Evolutionary conservation across 2,888 invertebrate species (phyloP), one percentile per base, ranked within the genome.

Genomic region (Parnassius apollo): DNA sequence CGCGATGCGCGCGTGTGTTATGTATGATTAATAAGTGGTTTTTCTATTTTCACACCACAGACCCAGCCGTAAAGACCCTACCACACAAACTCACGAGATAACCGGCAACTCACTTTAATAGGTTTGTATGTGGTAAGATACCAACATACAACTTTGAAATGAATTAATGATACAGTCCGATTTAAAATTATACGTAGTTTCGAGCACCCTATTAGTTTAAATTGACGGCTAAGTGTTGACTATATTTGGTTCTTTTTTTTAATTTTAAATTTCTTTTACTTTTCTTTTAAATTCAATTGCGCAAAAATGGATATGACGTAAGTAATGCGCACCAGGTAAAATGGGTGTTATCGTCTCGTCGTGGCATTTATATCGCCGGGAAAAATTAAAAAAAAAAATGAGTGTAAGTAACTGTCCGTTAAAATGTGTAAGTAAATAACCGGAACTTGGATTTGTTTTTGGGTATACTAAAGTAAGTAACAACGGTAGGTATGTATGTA

Each of bases 81-180:
- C 80, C 76, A 73, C 80, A 69, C 70, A 68, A 66, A 77, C 76
- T 77, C 80, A 76, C 75, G 71, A 70, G 71, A 63, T 68, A 70
- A 74, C 76, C 75, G 77, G 80, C 81, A 76, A 75, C 78, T 70
- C 72, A 66, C 65, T 71, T 72, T 67, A 69, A 86, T 91, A 91
- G 91, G 91, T 91, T 91, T 91, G 91, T 91, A 91, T 91, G 91
- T 91, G 91, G 91, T 91, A 91, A 91, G 91, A 89, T 76, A 77
- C 90, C 90, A 88, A 86, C 90, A 91, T 91, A 91, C 91, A 91
- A 86, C 72, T 71, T 62, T 44, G 52, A 59, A 62, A 44, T 11
- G 18, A 12, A 64, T 55, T 48, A 44, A 18, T 13, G 35, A 50
- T 8, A 48, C n/a, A 44, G 42, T 52, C 57, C 44, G 44, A 42